phyloP scores from a whole-genome alignment of 2,888 invertebrate genomes.

The Shargacucullia verbasci region DNA sequence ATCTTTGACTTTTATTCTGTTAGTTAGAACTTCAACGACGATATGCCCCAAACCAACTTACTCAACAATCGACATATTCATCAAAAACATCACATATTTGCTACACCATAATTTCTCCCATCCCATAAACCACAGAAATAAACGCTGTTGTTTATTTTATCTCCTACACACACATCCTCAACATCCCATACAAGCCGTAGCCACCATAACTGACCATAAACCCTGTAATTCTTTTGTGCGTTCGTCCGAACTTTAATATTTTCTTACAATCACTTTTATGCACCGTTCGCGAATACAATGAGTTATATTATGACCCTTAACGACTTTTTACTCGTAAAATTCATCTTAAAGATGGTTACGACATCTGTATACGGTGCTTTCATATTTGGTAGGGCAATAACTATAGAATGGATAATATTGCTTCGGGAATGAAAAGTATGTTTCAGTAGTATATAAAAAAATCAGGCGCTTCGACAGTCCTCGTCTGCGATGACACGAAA shows the following conservation, averaged over 20 bases:
- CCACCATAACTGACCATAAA: slow-evolving; percentile 37
- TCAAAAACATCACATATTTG: background rate
- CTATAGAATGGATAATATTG: background rate
- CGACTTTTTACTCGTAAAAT: slow-evolving; percentile 43
- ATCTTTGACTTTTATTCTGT: no score
- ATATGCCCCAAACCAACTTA: no score
- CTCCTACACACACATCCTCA: slow-evolving; percentile 5
- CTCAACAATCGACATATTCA: background rate
- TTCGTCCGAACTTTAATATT: slow-evolving; percentile 52
- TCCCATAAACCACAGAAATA: slow-evolving; percentile 28
- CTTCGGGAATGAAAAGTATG: slow-evolving; percentile 8
- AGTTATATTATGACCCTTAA: slow-evolving; percentile 46
- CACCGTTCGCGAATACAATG: slow-evolving; percentile 56
- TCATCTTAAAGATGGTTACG: slow-evolving; percentile 14
- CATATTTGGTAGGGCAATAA: slow-evolving; percentile 15
- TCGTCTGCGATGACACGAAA: no score
- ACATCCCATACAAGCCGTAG: slow-evolving; percentile 29
- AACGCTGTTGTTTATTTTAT: slow-evolving; percentile 43
- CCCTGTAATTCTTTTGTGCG: slow-evolving; percentile 49
- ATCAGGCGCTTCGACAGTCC: no score
- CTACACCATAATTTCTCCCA: slow-evolving; percentile 5
- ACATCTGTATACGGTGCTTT: slow-evolving; percentile 1
- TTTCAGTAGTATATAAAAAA: background rate
- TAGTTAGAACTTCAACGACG: no score
- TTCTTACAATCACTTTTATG: slow-evolving; percentile 51